Percentiles rank a stretch among this genome's conserved stretches.
Evolutionary conservation across 2,797 vertebrate genomes (phyloP).

Genomic region (Enteromius argenteus): DNA sequence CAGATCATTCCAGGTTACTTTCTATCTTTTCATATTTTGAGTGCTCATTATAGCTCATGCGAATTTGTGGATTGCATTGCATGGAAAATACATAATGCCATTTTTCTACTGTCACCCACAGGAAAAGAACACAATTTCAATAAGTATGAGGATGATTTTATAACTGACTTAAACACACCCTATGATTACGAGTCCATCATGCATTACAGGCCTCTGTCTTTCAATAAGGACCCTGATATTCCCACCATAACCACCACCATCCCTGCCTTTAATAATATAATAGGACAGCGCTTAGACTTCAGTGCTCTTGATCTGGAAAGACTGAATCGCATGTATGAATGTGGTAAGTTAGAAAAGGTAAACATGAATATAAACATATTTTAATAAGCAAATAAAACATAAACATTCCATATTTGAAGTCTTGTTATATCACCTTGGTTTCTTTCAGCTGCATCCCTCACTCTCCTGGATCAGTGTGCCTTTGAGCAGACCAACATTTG

Average conservation of each 20-base stretch:
- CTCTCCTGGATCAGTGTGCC: constrained; percentile 88
- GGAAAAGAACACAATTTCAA: constrained; percentile 84
- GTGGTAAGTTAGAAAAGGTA: constrained; percentile 80
- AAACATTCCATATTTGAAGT: background rate
- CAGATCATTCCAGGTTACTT: constrained; percentile 83
- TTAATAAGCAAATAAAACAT: background rate
- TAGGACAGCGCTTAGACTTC: constrained; percentile 90
- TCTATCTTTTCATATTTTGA: background rate
- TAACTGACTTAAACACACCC: constrained; percentile 89
- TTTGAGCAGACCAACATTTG: constrained; percentile 91
- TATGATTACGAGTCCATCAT: constrained; percentile 94
- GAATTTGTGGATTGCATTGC: background rate
- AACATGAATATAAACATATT: background rate
- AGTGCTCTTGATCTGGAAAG: constrained; percentile 86
- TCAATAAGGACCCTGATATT: constrained; percentile 82
- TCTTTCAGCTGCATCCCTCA: constrained; percentile 81
- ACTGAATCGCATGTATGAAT: constrained; percentile 91
- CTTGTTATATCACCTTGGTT: constrained; percentile 9
- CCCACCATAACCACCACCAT: constrained; percentile 90
- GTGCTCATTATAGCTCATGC: background rate
- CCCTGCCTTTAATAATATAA: constrained; percentile 82
- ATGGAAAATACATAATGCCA: background rate
- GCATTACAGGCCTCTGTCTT: constrained; percentile 88
- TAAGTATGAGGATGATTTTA: constrained; percentile 78
- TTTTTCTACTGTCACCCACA: constrained; percentile 58